Evolutionary conservation across 2,113 vertebrate genomes (phyloP), one percentile per base, ranked within the genome.

Genomic region (Electrona antarctica): DNA sequence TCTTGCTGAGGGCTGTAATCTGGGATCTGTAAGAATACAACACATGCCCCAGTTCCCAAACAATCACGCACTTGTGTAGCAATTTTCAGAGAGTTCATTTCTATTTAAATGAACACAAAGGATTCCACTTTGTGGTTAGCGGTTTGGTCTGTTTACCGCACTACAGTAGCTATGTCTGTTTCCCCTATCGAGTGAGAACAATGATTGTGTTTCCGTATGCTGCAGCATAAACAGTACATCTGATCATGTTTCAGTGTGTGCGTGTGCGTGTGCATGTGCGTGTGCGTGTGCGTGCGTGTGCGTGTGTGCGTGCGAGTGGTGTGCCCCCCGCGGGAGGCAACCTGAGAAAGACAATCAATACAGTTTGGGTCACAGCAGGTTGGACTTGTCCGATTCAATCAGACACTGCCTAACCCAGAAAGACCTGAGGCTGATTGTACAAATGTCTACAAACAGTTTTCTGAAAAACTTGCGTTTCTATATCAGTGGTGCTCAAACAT

Each of bases 1-100:
- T 92, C 91, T 87, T 96, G 95, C 7, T 91, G 92, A 9, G 82
- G 86, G 55, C 74, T 87, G 77, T 79, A 91, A 63, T 94, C 95
- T 41, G 86, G 91, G 82, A 94, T 75, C 97, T 97, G 88, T 63
- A 79, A 41, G 57, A 76, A 72, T 10, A 75, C 72, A 77, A 59
- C 56, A 8, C 12, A 71, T 29, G 10, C 7, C n/a, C 6, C 45
- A 8, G 14, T 50, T 21, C 21, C 49, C 55, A 67, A 13, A 67
- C 6, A 12, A 28, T 33, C 12, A 66, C 13, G 11, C 28, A 2
- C 21, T 41, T 41, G 33, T 41, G 33, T 41, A 41, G 33, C 33
- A 41, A 41, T 3, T 41, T 41, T 6, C 33, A 4, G 33, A 41
- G 33, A 3, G 5, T 41, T 41, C 33, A 41, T 41, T 41, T 41